phyloP scores from a whole-genome alignment of 2,888 invertebrate species.

The Geophilus truncorum region DNA sequence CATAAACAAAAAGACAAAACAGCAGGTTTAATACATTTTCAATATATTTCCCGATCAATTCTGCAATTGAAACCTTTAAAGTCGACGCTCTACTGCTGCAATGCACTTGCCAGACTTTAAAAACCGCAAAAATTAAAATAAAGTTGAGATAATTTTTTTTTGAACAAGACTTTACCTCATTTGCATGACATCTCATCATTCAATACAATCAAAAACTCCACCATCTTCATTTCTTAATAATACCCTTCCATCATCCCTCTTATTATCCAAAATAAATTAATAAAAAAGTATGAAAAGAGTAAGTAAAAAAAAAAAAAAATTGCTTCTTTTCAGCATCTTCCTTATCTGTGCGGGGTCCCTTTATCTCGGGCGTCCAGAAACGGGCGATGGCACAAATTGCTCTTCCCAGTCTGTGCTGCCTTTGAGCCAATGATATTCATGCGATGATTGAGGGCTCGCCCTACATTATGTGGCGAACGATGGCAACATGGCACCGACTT shows the following conservation, averaged over 20 bases:
- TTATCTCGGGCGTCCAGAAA: not conserved
- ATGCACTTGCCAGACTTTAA: no score
- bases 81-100: no score
- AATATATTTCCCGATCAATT: not conserved
- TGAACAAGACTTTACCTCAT: no score
- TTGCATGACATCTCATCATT: no score
- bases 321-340: not conserved
- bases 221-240: not conserved
- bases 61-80: not conserved
- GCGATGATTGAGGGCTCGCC: constrained; percentile 1
- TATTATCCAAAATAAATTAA: not conserved
- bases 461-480: not conserved
- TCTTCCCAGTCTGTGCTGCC: not conserved
- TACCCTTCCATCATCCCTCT: not conserved
- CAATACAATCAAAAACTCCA: no score
- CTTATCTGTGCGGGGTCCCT: constrained; percentile 1
- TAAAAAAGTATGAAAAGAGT: not conserved
- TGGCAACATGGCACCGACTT: not conserved
- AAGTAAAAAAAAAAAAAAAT: not conserved
- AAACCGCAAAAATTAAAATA: not conserved
- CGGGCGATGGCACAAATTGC: not conserved
- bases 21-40: no score
- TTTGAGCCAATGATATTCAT: constrained; percentile 22
- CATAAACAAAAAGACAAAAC: no score
- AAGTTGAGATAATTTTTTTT: no score